phyloP scores from a whole-genome alignment of 1,140 invertebrate genomes.

The Ooceraea biroi region DNA sequence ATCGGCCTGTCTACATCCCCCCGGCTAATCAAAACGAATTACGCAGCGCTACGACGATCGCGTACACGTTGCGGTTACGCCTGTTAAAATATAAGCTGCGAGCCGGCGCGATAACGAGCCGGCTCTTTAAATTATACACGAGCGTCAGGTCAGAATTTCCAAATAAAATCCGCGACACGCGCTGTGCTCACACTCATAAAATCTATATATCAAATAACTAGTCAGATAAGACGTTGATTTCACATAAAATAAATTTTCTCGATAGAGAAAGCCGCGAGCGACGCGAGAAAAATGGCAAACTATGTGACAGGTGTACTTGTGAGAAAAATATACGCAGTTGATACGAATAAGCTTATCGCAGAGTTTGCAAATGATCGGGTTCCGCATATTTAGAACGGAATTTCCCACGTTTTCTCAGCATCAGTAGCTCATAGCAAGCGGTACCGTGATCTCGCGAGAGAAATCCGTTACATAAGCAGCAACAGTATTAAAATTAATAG shows the following conservation, averaged over 20 bases:
- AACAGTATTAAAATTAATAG: slow-evolving; percentile 17
- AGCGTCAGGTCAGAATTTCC: neutral
- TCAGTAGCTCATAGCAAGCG: no score
- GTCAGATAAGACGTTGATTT: no score
- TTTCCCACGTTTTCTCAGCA: neutral
- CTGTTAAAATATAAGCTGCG: slow-evolving; percentile 26
- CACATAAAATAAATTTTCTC: no score
- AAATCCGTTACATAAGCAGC: neutral
- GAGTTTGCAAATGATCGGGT: neutral
- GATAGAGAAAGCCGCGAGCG: no score
- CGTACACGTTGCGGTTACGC: slow-evolving; percentile 12
- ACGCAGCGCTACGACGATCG: slow-evolving; percentile 35
- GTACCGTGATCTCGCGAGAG: neutral
- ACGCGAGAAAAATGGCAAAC: no score
- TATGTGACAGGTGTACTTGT: no score
- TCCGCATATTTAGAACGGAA: neutral
- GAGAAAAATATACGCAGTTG: neutral
- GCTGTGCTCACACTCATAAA: neutral
- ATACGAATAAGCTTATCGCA: no score
- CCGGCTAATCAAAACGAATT: slow-evolving; percentile 57
- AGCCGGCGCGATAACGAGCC: slow-evolving; percentile 25
- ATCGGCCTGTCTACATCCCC: slow-evolving; percentile 37
- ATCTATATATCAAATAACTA: no score
- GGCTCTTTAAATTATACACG: slow-evolving; percentile 17
- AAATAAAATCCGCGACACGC: slow-evolving; percentile 9